Percentiles rank a stretch among this genome's conserved stretches.
Evolutionary conservation across 1,140 invertebrate genomes (phyloP).

Genomic region (Pogonomyrmex barbatus): DNA sequence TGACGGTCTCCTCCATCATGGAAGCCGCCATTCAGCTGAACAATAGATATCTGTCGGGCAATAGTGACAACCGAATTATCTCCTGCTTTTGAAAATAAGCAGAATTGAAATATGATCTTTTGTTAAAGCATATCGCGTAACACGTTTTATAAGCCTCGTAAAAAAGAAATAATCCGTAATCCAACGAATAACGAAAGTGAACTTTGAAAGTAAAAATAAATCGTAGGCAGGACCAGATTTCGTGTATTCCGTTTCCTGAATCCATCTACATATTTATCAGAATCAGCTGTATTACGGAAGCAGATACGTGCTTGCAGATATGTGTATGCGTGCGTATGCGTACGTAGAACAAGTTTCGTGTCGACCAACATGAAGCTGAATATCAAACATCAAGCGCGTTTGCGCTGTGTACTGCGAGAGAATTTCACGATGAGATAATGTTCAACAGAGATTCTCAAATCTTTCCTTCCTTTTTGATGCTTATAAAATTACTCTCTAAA

Average conservation of each 20-base stretch:
- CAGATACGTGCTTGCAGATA: background rate
- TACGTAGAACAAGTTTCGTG: background rate
- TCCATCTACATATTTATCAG: background rate
- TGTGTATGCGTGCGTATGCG: background rate
- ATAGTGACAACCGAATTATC: background rate
- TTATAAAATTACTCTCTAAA: background rate
- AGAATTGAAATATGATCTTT: background rate
- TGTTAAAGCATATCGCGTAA: background rate
- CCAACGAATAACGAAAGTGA: constrained; percentile 2
- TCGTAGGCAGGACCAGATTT: background rate
- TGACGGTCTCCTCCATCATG: background rate
- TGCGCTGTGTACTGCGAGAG: background rate
- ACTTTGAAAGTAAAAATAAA: background rate
- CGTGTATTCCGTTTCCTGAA: background rate
- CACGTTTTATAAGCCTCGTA: background rate
- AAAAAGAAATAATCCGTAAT: background rate
- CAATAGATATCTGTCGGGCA: background rate
- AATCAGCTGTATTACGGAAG: background rate
- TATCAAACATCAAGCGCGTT: background rate
- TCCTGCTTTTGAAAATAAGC: background rate
- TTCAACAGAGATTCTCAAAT: background rate
- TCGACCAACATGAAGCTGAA: background rate
- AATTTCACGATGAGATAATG: background rate
- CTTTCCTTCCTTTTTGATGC: background rate
- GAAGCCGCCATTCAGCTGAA: background rate